Evolutionary conservation across 1,140 invertebrate species (phyloP).

Genomic region (Drosophila novamexicana): DNA sequence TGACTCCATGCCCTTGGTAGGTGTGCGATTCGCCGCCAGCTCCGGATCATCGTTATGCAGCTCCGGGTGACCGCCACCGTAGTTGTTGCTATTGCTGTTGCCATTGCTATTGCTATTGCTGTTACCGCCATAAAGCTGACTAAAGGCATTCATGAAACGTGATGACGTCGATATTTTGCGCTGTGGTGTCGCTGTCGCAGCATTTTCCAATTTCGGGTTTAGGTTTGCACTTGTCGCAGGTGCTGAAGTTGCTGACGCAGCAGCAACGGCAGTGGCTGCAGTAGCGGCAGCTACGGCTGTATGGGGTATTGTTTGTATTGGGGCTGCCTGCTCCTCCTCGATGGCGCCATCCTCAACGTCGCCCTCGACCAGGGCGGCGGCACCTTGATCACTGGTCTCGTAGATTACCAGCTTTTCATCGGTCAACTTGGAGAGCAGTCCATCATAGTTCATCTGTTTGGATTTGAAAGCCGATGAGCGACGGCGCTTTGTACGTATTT

Average conservation of each 20-base stretch:
- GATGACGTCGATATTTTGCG: conserved; percentile 83
- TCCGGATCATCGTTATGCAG: conserved; percentile 56
- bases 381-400: conserved; percentile 40
- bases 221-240: conserved; percentile 45
- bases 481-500: conserved; percentile 70
- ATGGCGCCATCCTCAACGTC: conserved; percentile 60
- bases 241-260: conserved; percentile 38
- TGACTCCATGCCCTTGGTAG: conserved; percentile 90
- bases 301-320: conserved; percentile 70
- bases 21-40: conserved; percentile 70
- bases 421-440: conserved; percentile 77
- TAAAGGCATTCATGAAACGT: conserved; percentile 83
- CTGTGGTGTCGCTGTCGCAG: conserved; percentile 67
- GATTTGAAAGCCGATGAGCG: conserved; percentile 46
- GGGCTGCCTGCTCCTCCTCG: conserved; percentile 78
- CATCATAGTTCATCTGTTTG: conserved; percentile 83
- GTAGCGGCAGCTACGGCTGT: conserved; percentile 32
- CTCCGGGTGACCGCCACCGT: conserved; percentile 54
- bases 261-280: conserved; percentile 1
- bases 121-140: conserved; percentile 71
- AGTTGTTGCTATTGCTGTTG: conserved; percentile 31
- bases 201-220: conserved; percentile 63
- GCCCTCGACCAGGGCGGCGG: conserved; percentile 21
- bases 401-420: conserved; percentile 77
- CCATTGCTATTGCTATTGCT: conserved; percentile 31